Base-by-base conservation (phyloP, 2,113 vertebrate genomes). In the Ibidorhyncha struthersii region DNA sequence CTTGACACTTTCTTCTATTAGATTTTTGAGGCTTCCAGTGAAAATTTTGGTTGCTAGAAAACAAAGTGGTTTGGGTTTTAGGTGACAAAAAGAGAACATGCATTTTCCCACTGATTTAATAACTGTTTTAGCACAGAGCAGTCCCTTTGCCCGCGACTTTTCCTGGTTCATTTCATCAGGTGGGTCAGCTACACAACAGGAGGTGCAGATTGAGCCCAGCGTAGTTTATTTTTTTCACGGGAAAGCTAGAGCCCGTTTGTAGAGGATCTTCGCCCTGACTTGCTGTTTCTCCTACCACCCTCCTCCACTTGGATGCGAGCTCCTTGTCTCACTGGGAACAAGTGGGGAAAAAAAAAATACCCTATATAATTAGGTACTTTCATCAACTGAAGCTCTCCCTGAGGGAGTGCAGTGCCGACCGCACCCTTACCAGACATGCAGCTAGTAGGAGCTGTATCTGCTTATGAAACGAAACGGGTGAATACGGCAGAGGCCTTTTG, bases 341-440 rank as follows among this genome's bases (percentile, higher is more conserved):
- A 92, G 72, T 86, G 59, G 45, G 85, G 66, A 70, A 71, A 69
- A 76, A 94, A 96, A 93, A 76, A 73, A 67, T 66, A 18, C 62
- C 62, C 80, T 26, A 86, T 45, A 62, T 93, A 94, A 95, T 96
- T 96, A 97, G 91, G 90, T 77, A 85, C 95, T 97, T 97, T 93
- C 89, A 90, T 93, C 95, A 96, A 88, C 77, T 78, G 96, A 72
- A 93, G 93, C 93, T 90, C 88, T 78, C 84, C 79, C 91, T 0
- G 71, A 91, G 90, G 94, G 91, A 90, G 52, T 34, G 14, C n/a
- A 86, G 89, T 3, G 2, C 82, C 13, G 1, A 41, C 86, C 87
- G 17, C 90, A 11, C 95, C 93, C 90, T 91, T 77, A n/a, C 61
- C 85, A 95, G 88, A 95, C 92, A 70, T 36, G 91, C 91, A 90